phyloP scores from a whole-genome alignment of 2,888 invertebrate genomes.

The Oligia latruncula region DNA sequence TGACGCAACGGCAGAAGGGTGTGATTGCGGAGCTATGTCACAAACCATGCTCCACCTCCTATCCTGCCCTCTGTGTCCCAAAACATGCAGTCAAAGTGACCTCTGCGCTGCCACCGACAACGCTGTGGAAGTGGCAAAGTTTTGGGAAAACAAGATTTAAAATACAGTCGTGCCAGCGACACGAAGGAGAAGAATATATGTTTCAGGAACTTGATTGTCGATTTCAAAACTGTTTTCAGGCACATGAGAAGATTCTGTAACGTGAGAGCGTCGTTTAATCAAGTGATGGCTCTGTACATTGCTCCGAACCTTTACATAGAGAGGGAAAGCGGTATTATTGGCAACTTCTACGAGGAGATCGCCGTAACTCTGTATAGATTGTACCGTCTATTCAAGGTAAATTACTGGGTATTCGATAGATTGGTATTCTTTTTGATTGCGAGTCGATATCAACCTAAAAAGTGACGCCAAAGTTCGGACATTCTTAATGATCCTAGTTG shows the following conservation, averaged over 20 bases:
- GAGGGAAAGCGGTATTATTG: slow-evolving; percentile 69
- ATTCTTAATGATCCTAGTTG: background rate
- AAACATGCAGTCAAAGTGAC: too few relatives aligned
- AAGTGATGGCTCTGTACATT: slow-evolving; percentile 71
- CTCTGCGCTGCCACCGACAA: too few relatives aligned
- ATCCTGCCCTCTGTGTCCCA: too few relatives aligned
- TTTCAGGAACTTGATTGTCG: background rate
- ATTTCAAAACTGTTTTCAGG: slow-evolving; percentile 54
- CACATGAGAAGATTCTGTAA: slow-evolving; percentile 63
- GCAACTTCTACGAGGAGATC: slow-evolving; percentile 76
- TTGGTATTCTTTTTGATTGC: background rate
- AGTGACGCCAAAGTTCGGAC: background rate
- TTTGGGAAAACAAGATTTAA: too few relatives aligned
- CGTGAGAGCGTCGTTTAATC: slow-evolving; percentile 70
- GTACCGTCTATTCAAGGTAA: slow-evolving; percentile 71
- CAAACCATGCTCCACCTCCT: too few relatives aligned
- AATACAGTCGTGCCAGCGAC: too few relatives aligned
- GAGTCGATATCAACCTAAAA: background rate
- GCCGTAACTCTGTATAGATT: slow-evolving; percentile 72
- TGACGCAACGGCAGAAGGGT: too few relatives aligned
- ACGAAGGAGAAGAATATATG: too few relatives aligned
- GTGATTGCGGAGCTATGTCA: too few relatives aligned
- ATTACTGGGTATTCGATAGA: slow-evolving; percentile 9
- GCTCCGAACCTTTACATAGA: slow-evolving; percentile 71
- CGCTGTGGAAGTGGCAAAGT: too few relatives aligned